Conservation (phyloP, 2,113 vertebrate genomes). For the Malurus elegans region DNA sequence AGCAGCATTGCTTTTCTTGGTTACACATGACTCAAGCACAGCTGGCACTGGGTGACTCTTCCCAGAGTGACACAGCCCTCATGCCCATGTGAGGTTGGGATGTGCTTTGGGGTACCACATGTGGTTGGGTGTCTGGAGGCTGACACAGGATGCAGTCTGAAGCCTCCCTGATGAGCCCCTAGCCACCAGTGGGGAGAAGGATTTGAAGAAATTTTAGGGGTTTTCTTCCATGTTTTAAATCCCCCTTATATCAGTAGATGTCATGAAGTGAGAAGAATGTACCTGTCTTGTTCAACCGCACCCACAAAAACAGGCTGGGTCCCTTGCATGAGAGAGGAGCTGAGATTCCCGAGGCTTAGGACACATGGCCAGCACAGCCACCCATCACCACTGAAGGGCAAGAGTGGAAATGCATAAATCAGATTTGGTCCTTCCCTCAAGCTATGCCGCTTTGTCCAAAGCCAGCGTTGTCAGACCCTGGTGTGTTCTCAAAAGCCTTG, state of each 20-base stretch:
- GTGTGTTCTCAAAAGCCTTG: neutral
- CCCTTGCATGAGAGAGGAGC: neutral
- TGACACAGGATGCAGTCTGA: neutral
- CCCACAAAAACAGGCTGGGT: neutral
- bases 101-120: neutral
- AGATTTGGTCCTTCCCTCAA: fast-evolving
- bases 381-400: neutral
- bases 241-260: neutral
- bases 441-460: neutral
- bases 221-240: neutral
- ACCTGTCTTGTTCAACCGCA: conserved; percentile 37
- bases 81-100: neutral
- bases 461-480: neutral
- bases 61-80: neutral
- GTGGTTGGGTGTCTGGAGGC: neutral
- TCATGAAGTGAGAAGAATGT: neutral
- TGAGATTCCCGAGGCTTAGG: neutral
- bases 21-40: neutral
- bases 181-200: neutral
- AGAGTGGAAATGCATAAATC: neutral
- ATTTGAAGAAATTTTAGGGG: neutral
- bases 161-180: neutral
- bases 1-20: neutral
- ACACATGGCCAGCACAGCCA: fast-evolving
- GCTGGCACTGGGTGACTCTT: neutral